Conservation (phyloP, 2,888 invertebrate genomes). For the Drosophila dives region DNA sequence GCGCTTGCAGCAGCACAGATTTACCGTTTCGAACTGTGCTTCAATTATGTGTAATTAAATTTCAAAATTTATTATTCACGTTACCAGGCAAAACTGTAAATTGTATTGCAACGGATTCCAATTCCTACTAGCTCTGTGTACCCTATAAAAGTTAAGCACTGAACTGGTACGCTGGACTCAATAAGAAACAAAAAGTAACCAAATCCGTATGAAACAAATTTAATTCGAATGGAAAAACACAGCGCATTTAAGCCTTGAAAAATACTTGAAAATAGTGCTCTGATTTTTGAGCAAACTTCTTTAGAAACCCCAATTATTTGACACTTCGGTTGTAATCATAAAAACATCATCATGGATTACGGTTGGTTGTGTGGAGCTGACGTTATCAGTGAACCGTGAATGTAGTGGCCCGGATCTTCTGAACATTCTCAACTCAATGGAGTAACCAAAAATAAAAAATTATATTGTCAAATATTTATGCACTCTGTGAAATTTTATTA, state of each 20-base stretch:
- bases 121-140: not conserved
- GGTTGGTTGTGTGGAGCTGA: too few species aligned
- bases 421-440: too few species aligned
- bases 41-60: constrained; percentile 78
- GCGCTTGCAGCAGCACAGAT: constrained; percentile 38
- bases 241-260: not conserved
- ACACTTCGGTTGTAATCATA: constrained; percentile 11
- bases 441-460: not conserved
- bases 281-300: not conserved
- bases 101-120: constrained; percentile 5
- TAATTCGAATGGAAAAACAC: not conserved
- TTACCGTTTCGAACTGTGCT: constrained; percentile 64
- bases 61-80: constrained; percentile 72
- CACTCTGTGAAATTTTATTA: too few species aligned
- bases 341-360: too few species aligned
- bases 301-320: not conserved
- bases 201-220: too few species aligned
- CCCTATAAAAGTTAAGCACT: not conserved
- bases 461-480: too few species aligned
- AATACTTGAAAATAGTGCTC: not conserved
- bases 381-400: too few species aligned
- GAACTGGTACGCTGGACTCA: not conserved
- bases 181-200: not conserved
- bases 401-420: too few species aligned
- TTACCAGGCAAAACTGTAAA: constrained; percentile 47